Evolutionary conservation across 2,113 vertebrate species (phyloP), one percentile per base, ranked within the genome.

Genomic region (Triplophysa siluroides): DNA sequence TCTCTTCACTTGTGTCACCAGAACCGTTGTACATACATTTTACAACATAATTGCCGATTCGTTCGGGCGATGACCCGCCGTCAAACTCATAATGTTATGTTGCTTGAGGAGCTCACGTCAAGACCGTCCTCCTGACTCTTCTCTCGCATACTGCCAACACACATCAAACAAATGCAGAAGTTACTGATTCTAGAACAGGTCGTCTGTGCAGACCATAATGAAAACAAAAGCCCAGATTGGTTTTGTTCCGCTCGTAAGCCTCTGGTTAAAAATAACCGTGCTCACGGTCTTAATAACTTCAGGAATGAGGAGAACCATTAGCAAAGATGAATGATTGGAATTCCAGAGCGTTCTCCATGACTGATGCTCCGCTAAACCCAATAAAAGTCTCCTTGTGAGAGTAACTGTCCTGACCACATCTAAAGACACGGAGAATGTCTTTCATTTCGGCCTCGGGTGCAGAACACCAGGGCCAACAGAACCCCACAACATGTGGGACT

Each of bases 401-500:
- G 66, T 64, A 7, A 79, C 78, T 78, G 68, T 69, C 65, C 68
- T 60, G 8, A 81, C 84, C 84, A 85, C 84, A 83, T 85, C 78
- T 81, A 71, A 85, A 75, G 52, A 41, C 26, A 9, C 29, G 24
- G 78, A 66, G 63, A 81, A 81, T 73, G 80, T 66, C 78, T 83
- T 80, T 83, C 62, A 50, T 83, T 82, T 74, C 47, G 54, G 73
- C 56, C 80, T 52, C 56, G 45, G 69, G 78, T 74, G 52, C 71
- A 83, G 79, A 81, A 78, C 33, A 66, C 12, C 5, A 65, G 76
- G 26, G 41, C 54, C 54, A 68, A 26, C 21, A 14, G 21, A 90
- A 90, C 85, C 87, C 90, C 85, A 81, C 84, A 83, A 54, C 92
- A 94, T 93, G 89, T 93, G 93, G 92, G 83, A 91, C 83, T 91